Evolutionary conservation across 2,888 invertebrate genomes (phyloP).

Genomic region (Ophion ventricosus): DNA sequence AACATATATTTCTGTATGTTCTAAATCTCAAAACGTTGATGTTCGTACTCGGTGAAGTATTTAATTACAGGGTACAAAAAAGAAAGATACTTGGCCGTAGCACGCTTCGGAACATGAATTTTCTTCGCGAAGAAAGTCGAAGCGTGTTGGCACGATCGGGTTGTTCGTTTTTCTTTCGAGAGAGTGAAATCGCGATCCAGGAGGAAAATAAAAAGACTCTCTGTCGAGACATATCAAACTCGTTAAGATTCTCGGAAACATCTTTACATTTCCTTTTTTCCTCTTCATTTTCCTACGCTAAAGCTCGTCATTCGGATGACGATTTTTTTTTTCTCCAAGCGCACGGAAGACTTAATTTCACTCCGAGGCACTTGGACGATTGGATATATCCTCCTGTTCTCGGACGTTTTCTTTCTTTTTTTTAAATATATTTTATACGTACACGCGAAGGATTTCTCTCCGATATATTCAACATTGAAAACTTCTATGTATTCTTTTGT

Average conservation of each 20-base stretch:
- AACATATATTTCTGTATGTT: constrained; percentile 64
- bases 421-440: constrained; percentile 3
- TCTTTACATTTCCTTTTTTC: background rate
- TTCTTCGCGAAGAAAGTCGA: constrained; percentile 54
- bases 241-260: background rate
- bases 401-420: background rate
- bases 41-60: constrained; percentile 71
- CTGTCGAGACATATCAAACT: background rate
- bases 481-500: constrained; percentile 37
- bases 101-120: constrained; percentile 76
- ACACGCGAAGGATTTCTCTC: background rate
- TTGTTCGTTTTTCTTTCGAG: constrained; percentile 4
- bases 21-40: constrained; percentile 36
- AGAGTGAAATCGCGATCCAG: background rate
- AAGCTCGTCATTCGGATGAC: background rate
- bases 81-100: constrained; percentile 73
- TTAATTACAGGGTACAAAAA: constrained; percentile 75
- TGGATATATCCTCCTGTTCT: background rate
- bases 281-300: background rate
- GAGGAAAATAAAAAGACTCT: constrained; percentile 1
- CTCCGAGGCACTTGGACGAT: constrained; percentile 45
- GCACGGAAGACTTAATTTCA: constrained; percentile 10
- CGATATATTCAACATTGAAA: background rate
- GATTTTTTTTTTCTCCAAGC: constrained; percentile 9
- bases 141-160: background rate